These are phyloP conservation scores for Anodontia alba DNA, from an alignment of 2,888 invertebrate species.

Conservation along the genomic window DNA sequence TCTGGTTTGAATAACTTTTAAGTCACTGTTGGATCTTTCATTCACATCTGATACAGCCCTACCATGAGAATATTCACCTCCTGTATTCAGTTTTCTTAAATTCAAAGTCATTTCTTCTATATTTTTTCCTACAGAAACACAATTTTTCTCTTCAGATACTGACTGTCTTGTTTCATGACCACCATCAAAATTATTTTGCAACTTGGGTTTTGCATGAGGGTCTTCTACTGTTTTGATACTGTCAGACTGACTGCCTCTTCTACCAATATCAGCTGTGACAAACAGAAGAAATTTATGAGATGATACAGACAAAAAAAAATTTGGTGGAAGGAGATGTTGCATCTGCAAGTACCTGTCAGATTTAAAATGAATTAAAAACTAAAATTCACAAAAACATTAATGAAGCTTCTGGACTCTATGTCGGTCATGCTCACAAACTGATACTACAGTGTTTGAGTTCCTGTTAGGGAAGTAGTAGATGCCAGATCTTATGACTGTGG, in stretches of 20 bases:
- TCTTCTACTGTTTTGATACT: not conserved
- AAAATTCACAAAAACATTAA: too few relatives aligned
- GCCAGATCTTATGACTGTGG: too few relatives aligned
- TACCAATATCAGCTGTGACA: conserved; percentile 5
- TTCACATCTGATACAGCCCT: not conserved
- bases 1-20: not conserved
- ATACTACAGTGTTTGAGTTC: too few relatives aligned
- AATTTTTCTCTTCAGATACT: conserved; percentile 10
- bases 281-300: too few relatives aligned
- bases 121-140: not conserved
- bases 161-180: not conserved
- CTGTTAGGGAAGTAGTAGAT: too few relatives aligned
- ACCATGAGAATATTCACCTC: not conserved
- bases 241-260: not conserved
- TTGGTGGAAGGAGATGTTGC: too few relatives aligned
- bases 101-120: not conserved
- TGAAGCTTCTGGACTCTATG: too few relatives aligned
- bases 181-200: not conserved
- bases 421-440: too few relatives aligned
- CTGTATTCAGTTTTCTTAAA: not conserved
- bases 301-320: too few relatives aligned
- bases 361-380: too few relatives aligned
- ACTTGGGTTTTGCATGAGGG: not conserved
- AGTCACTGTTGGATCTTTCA: not conserved
- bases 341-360: too few relatives aligned